phyloP scores from a whole-genome alignment of 2,888 invertebrate genomes.

The Plagiodera versicolora region DNA sequence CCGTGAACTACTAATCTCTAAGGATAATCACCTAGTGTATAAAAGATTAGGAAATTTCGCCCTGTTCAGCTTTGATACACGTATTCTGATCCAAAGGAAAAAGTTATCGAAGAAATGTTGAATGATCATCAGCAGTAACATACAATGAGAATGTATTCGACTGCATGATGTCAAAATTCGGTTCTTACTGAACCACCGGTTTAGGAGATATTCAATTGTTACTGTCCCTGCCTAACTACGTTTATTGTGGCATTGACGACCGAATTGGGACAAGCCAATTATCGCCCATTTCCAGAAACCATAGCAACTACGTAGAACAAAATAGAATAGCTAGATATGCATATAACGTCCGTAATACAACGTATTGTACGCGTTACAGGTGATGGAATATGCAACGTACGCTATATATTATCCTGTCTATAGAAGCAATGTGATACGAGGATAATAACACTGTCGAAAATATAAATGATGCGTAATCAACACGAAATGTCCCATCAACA shows the following conservation, averaged over 20 bases:
- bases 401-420: neutral
- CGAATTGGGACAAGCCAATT: slow-evolving; percentile 21
- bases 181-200: no score
- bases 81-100: no score
- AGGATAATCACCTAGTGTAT: no score
- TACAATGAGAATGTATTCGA: no score
- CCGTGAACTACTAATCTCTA: no score
- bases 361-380: slow-evolving; percentile 6
- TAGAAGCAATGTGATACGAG: neutral
- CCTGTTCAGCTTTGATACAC: no score
- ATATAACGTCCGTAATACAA: slow-evolving; percentile 17
- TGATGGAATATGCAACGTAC: slow-evolving; percentile 6
- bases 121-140: no score
- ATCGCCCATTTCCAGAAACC: slow-evolving; percentile 22
- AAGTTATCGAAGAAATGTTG: no score
- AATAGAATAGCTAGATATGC: slow-evolving; percentile 25
- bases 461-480: neutral
- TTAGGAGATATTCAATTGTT: no score
- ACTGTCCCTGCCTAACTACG: slow-evolving; percentile 6
- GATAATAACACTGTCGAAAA: neutral
- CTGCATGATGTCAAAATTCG: no score
- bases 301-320: slow-evolving; percentile 17
- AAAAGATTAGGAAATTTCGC: no score
- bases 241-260: slow-evolving; percentile 23
- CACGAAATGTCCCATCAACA: neutral